phyloP scores from a whole-genome alignment of 2,797 vertebrate species.

The Alosa sapidissima region DNA sequence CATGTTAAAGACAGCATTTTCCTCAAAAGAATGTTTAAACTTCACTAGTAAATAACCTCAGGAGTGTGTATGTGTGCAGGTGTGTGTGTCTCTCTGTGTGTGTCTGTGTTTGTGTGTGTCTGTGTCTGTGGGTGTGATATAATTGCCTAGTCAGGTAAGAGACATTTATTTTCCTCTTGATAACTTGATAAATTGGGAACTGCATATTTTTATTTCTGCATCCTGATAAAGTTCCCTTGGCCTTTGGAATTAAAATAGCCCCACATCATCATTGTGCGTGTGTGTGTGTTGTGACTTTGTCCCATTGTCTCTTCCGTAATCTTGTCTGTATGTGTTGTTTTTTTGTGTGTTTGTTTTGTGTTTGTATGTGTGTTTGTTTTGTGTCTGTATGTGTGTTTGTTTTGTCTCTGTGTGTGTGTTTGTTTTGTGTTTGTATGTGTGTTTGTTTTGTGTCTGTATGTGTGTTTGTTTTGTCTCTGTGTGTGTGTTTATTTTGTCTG shows the following conservation, averaged over 20 bases:
- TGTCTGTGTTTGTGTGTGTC: not conserved
- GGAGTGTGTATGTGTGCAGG: not conserved
- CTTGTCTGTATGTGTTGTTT: no score
- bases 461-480: conserved; percentile 22
- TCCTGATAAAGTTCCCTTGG: no score
- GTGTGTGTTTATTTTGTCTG: no score
- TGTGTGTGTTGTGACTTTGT: no score
- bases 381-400: not conserved
- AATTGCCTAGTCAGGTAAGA: not conserved
- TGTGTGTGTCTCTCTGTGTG: not conserved
- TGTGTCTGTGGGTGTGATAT: not conserved
- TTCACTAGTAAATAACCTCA: not conserved
- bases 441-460: not conserved
- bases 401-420: conserved; percentile 30
- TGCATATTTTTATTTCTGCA: no score
- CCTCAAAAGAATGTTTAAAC: conserved; percentile 2
- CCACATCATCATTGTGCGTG: no score
- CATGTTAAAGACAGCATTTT: not conserved
- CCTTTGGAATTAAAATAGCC: no score
- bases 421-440: not conserved
- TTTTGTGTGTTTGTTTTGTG: no score
- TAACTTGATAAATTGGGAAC: no score
- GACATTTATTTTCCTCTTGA: not conserved
- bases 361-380: no score
- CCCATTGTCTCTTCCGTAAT: no score